Base-by-base conservation (phyloP, 2,888 invertebrate species). In the Tipula unca region DNA sequence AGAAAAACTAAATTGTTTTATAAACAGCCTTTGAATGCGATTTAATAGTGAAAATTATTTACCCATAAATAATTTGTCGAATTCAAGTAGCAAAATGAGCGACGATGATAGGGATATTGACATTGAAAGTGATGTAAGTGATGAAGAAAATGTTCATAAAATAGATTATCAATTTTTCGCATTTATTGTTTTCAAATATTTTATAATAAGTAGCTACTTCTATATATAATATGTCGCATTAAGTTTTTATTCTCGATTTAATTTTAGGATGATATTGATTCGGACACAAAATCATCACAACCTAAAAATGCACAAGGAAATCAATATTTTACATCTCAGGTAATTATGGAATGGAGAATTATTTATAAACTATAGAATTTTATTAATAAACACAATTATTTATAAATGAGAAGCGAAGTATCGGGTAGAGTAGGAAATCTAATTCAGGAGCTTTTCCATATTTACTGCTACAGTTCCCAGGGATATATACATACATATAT, bases 41-140 rank as follows among this genome's bases (percentile, higher is more conserved):
- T 85, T 54, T 85, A 54, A 85, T 32, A 54, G 54, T 29, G 85
- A 85, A 32, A 17, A 85, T 29, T 29, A 10, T 29, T 29, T 36
- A 32, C 29, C 54, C n/a, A 85, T 54, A 85, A 32, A 48, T n/a
- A 85, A 85, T 85, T 54, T 54, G 29, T 29, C 85, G 10, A 32
- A 85, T 85, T 42, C 29, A 85, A 48, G 48, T 85, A 29, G 85
- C 29, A 85, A 85, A 89, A 97, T 98, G 97, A 97, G 97, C 91
- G 98, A 98, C 92, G 98, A 98, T 92, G 98, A 98, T 91, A 94
- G 96, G 89, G 97, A 98, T 91, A 96, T 97, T 91, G 98, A 98
- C 91, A 96, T 97, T 89, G 97, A 97, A 93, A 98, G 97, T 93
- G 97, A 97, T 93, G 97, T 97, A 93, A 94, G 96, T 94, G 89